These are phyloP conservation scores for Podocnemis expansa DNA, from an alignment of 2,113 vertebrate genomes.

Conservation along the genomic window DNA sequence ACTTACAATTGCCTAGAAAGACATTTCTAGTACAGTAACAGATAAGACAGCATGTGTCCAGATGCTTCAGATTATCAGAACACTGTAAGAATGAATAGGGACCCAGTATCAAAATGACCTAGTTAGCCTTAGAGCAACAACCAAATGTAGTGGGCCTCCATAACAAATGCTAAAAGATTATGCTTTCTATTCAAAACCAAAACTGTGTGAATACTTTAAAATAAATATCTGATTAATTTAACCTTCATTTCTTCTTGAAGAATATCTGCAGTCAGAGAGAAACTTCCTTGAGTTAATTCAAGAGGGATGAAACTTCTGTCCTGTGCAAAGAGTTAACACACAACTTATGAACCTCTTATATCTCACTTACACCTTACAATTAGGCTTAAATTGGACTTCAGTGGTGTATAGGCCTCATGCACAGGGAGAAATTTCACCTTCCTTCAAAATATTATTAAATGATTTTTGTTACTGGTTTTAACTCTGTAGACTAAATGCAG, in stretches of 20 bases:
- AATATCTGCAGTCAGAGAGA: background rate
- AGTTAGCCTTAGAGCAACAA: background rate
- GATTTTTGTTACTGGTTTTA: background rate
- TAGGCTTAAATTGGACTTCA: background rate
- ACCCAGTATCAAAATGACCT: background rate
- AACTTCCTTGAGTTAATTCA: background rate
- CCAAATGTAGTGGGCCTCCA: background rate
- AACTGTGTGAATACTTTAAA: background rate
- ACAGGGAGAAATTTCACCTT: background rate
- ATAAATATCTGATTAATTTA: background rate
- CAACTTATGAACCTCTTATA: background rate
- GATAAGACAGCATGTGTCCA: background rate
- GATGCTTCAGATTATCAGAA: background rate
- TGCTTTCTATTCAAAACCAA: background rate
- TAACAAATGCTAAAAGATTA: background rate
- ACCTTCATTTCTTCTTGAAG: background rate
- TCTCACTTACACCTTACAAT: background rate
- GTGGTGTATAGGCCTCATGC: background rate
- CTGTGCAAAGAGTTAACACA: background rate
- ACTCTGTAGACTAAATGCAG: background rate
- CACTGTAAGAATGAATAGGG: background rate
- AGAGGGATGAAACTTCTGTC: background rate
- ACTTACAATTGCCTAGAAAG: constrained; percentile 38
- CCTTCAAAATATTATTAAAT: background rate
- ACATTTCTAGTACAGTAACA: constrained; percentile 22